Evolutionary conservation across 2,113 vertebrate species (phyloP).

Genomic region (Toxotes jaculatrix): DNA sequence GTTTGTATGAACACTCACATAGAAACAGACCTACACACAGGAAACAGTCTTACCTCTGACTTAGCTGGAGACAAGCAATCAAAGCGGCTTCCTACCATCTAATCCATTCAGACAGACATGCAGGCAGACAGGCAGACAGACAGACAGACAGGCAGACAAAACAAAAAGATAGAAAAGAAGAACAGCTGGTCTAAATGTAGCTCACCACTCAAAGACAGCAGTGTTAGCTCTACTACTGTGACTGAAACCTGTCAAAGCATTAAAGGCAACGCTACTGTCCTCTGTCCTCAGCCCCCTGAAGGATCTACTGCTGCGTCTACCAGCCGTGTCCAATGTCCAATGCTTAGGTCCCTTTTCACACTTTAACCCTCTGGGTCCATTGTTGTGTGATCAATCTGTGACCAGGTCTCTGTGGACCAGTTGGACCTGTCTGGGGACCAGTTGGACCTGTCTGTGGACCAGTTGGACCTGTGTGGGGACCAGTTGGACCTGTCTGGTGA

Average conservation of each 20-base stretch:
- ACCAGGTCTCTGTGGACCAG: neutral
- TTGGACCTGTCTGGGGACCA: too few relatives aligned
- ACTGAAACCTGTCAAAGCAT: neutral
- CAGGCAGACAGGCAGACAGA: neutral
- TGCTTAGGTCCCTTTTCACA: too few relatives aligned
- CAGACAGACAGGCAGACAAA: conserved; percentile 37
- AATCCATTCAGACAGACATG: conserved; percentile 62
- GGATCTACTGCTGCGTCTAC: neutral
- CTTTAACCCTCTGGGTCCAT: too few relatives aligned
- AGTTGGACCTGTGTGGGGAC: neutral
- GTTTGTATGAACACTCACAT: conserved; percentile 15
- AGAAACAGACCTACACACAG: conserved; percentile 17
- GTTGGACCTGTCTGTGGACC: neutral
- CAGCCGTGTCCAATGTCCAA: too few relatives aligned
- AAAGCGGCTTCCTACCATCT: conserved; percentile 86
- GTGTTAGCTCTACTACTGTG: neutral
- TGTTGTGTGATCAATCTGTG: neutral
- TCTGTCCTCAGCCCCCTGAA: too few relatives aligned
- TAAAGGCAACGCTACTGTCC: neutral
- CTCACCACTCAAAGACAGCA: neutral
- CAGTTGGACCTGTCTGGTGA: neutral
- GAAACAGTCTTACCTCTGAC: conserved; percentile 81
- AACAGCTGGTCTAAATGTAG: conserved; percentile 35
- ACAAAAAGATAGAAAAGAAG: conserved; percentile 59
- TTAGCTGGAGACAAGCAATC: conserved; percentile 83